Base-by-base conservation (phyloP, 1,140 invertebrate species). In the Drosophila busckii region DNA sequence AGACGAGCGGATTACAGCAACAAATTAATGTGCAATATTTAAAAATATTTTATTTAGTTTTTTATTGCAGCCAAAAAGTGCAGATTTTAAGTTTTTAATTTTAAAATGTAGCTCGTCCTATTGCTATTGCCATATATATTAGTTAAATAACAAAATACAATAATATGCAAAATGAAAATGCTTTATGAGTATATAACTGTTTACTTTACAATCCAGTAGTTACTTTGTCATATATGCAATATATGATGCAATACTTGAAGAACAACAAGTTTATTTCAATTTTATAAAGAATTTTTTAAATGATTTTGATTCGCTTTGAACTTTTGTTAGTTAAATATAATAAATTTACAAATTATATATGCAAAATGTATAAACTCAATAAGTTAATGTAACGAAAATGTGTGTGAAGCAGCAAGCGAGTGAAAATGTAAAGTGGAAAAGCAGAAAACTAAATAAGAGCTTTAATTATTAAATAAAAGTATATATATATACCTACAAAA, bases 381-480 rank as follows among this genome's bases (percentile, higher is more conserved):
- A 12, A 46, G 34, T 28, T 50, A 50, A 40, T 12, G 45, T 40
- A 58, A 45, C 71, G 20, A 60, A 34, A 59, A 65, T n/a, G n/a
- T n/a, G n/a, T n/a, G n/a, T n/a, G n/a, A 65, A 15, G 41, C 29
- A 31, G 37, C 15, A 32, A 15, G 25, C 22, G 35, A 54, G 31
- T 20, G 26, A 38, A 19, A 65, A 58, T 26, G n/a, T n/a, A n/a
- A 66, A 20, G 23, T 45, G 25, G 19, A 31, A 38, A 52, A 54
- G 32, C n/a, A 44, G 22, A 67, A 80, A 60, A 65, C 75, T 82
- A 75, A 83, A 82, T 82, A 82, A 82, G 75, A 82, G 75, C 75
- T 82, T 82, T 82, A 82, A 82, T 82, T 82, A 82, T 82, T 80
- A 82, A 75, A 76, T 82, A 83, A 82, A 82, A 41, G n/a, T n/a